Base-by-base conservation (phyloP, 2,797 vertebrate genomes). In the Hipposideros larvatus region DNA sequence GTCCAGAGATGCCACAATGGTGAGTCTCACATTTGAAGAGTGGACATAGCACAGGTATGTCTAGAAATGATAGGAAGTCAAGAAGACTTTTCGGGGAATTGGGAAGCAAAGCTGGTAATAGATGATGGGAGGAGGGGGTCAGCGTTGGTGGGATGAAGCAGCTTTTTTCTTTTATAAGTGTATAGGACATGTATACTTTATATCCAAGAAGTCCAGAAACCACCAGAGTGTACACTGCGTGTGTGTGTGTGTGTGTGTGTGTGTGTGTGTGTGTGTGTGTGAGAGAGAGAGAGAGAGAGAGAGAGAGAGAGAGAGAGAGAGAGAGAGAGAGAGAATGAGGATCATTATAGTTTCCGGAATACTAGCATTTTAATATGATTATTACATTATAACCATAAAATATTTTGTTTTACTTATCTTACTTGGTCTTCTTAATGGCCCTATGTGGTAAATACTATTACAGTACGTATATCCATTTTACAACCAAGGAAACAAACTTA, bases 401-500 rank as follows among this genome's bases (percentile, higher is more conserved):
- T 55, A 8, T 24, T 48, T 21, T 83, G 61, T 63, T 53, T 48
- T 65, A 21, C 43, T 65, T 26, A 22, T 55, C 43, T 82, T 71
- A 24, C 28, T 73, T 87, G 48, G 34, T 78, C 28, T 41, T 93
- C 31, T 73, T 79, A 91, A 84, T 8, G 84, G 28, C 66, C 73
- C 0, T 5, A 5, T n/a, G 65, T 79, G 13, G 73, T 89, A 79
- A 61, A 89, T 79, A 51, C 41, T 46, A 21, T 85, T 53, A 34
- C 7, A 46, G 13, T 83, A 68, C 79, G 13, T 83, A 68, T 85
- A 79, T 59, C 8, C 18, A 85, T 86, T 37, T 73, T 79, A 61
- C 92, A 80, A 65, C n/a, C 51, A 80, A 89, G 66, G 59, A 96
- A 89, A 55, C 43, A 92, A 46, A 7, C 28, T 88, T 78, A 57